Conservation (phyloP, 2,888 invertebrate species). For the Himalopsyche kuldschensis region DNA sequence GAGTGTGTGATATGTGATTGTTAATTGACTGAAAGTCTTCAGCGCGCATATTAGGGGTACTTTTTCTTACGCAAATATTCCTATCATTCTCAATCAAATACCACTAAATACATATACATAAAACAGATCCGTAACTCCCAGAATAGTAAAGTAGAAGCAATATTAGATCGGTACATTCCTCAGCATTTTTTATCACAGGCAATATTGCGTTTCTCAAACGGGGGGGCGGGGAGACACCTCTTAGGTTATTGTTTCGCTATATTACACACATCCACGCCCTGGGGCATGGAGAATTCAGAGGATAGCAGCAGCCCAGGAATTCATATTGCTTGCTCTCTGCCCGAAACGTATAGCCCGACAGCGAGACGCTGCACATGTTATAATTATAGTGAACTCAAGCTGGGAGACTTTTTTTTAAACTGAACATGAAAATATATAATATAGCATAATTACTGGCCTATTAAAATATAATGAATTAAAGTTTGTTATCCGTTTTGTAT, state of each 20-base stretch:
- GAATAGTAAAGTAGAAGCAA: neutral
- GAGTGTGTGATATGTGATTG: no score
- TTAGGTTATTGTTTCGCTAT: constrained; percentile 40
- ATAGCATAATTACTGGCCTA: no score
- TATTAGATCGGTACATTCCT: constrained; percentile 2
- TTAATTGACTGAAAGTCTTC: no score
- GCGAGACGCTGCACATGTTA: neutral
- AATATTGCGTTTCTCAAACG: constrained; percentile 22
- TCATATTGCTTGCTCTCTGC: constrained; percentile 34
- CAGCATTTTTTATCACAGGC: constrained; percentile 2
- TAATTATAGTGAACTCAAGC: neutral
- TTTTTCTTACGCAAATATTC: no score
- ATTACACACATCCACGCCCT: constrained; percentile 37
- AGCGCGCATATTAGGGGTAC: no score
- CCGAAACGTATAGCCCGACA: neutral
- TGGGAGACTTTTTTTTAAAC: no score
- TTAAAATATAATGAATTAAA: no score
- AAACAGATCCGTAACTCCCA: neutral
- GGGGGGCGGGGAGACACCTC: constrained; percentile 35
- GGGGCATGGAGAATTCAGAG: constrained; percentile 29
- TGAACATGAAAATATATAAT: no score
- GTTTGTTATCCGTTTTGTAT: no score
- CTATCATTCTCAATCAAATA: no score
- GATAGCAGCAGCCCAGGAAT: constrained; percentile 33
- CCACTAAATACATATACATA: no score